These are phyloP conservation scores for Aplidium turbinatum DNA, from an alignment of 23 tunicate species.

Conservation along the genomic window DNA sequence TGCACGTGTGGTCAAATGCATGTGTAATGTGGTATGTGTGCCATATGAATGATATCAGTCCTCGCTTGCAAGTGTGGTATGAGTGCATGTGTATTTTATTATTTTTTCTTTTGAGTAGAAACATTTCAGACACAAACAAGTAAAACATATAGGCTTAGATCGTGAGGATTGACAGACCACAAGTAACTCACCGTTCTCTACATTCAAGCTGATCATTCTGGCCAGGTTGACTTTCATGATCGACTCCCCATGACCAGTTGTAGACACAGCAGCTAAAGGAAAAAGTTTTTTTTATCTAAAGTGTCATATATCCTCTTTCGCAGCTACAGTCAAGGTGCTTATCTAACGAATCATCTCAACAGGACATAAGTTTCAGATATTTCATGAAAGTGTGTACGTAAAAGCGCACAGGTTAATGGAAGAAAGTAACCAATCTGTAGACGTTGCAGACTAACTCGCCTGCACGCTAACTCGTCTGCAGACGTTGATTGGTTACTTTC, in stretches of 20 bases:
- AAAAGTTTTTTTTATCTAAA: not conserved
- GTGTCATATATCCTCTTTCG: not conserved
- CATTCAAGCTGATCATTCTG: conserved; percentile 27
- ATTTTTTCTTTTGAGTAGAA: no score
- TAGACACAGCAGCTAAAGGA: conserved; percentile 46
- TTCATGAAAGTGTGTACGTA: not conserved
- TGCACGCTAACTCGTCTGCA: no score
- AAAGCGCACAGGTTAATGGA: not conserved
- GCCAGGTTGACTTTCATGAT: conserved; percentile 62
- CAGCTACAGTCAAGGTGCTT: no score
- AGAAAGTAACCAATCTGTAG: not conserved
- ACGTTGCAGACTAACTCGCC: not conserved
- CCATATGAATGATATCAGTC: no score
- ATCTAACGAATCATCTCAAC: no score
- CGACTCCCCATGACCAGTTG: conserved; percentile 76
- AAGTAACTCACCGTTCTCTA: conserved; percentile 36
- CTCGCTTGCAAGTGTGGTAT: no score
- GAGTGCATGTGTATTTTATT: no score
- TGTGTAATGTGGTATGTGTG: no score
- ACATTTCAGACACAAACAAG: conserved; percentile 2
- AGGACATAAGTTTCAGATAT: no score
- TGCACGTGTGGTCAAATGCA: no score
- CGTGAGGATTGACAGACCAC: not conserved
- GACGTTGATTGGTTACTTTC: no score
- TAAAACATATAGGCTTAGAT: not conserved